Conservation (phyloP, 2,113 vertebrate genomes). For the Fregetta grallaria region DNA sequence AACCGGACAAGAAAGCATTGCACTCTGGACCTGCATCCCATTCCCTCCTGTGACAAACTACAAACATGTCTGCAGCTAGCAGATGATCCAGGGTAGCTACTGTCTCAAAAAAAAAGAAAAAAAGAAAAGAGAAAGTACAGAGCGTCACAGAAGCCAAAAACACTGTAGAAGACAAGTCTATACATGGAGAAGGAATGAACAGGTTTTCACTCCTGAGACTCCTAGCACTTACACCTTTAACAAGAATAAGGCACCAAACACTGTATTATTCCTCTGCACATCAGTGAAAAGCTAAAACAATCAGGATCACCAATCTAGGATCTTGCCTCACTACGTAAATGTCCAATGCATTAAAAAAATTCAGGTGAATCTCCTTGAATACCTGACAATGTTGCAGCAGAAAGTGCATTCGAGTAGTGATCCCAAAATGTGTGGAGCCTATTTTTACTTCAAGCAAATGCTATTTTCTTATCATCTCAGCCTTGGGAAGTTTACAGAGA, state of each 20-base stretch:
- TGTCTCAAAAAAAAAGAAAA: neutral
- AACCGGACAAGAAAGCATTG: neutral
- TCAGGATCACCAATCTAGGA: neutral
- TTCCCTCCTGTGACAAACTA: neutral
- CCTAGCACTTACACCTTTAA: neutral
- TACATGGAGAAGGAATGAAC: neutral
- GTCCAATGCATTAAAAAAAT: neutral
- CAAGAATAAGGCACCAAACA: neutral
- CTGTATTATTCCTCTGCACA: neutral
- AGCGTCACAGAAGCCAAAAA: neutral
- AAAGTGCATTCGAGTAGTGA: neutral
- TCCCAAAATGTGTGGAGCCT: neutral
- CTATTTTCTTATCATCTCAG: neutral
- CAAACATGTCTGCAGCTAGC: neutral
- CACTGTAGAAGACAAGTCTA: neutral
- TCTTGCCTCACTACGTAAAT: neutral
- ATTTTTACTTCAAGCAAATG: neutral
- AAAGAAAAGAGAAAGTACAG: neutral
- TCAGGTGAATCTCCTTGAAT: neutral
- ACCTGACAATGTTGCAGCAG: neutral
- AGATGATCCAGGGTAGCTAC: neutral
- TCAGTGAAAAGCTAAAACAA: neutral
- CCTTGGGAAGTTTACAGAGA: neutral
- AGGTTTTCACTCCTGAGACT: neutral
- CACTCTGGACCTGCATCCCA: neutral